Conservation (phyloP, 2,888 invertebrate species). For the Nemapogon koenigi region DNA sequence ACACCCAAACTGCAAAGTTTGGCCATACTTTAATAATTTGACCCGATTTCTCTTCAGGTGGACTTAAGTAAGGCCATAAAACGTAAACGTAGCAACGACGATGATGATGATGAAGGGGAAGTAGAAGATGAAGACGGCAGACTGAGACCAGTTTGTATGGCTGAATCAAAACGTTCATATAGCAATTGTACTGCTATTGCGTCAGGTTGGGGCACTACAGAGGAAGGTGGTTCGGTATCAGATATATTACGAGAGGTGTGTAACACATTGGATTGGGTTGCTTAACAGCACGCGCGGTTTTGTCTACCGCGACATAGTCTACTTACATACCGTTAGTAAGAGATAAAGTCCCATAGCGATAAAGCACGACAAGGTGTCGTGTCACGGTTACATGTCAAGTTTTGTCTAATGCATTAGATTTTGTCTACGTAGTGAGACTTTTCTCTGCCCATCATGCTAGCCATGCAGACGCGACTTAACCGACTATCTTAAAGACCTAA, state of each 20-base stretch:
- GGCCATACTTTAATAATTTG: not conserved
- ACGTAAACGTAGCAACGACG: slow-evolving; percentile 20
- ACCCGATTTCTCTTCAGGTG: slow-evolving; percentile 25
- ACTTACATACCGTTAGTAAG: too few species aligned
- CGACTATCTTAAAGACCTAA: too few species aligned
- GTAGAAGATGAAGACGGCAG: slow-evolving; percentile 31
- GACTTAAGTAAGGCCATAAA: slow-evolving; percentile 47
- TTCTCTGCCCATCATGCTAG: too few species aligned
- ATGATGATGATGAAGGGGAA: slow-evolving; percentile 20
- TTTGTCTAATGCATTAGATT: too few species aligned
- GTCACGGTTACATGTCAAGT: too few species aligned
- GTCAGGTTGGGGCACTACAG: slow-evolving; percentile 81
- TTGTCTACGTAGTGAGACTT: too few species aligned
- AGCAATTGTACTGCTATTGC: slow-evolving; percentile 65
- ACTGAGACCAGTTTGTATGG: slow-evolving; percentile 80
- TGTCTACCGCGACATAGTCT: too few species aligned
- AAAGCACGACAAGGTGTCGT: too few species aligned
- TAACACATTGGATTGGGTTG: slow-evolving; percentile 25
- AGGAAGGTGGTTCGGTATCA: slow-evolving; percentile 74
- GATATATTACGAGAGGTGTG: slow-evolving; percentile 74
- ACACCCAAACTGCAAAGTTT: too few species aligned
- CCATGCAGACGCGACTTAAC: too few species aligned
- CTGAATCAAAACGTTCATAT: slow-evolving; percentile 64
- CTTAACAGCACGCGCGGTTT: too few species aligned
- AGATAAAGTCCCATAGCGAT: too few species aligned